Evolutionary conservation across 2,888 invertebrate genomes (phyloP).

Genomic region (Thelaira solivaga): DNA sequence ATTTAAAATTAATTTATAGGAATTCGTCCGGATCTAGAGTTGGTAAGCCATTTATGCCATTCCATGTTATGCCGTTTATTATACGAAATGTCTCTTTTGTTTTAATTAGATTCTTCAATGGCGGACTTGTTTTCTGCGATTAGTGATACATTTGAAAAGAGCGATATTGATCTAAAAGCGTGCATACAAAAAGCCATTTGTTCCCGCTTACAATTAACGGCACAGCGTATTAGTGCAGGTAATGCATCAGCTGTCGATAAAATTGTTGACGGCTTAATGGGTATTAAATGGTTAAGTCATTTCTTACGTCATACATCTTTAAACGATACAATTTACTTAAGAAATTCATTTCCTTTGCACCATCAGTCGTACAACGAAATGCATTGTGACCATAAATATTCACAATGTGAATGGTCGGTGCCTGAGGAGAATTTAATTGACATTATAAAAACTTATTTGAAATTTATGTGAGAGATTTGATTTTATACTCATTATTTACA

Average conservation of each 20-base stretch:
- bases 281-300: conserved; percentile 77
- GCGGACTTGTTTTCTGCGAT: conserved; percentile 76
- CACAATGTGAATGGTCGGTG: conserved; percentile 76
- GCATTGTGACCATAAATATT: conserved; percentile 77
- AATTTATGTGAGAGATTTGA: conserved; percentile 65
- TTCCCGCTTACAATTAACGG: conserved; percentile 76
- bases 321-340: conserved; percentile 78
- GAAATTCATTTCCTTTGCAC: conserved; percentile 69
- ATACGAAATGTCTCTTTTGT: not conserved
- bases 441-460: conserved; percentile 66
- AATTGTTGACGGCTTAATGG: conserved; percentile 78
- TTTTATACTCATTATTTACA: not conserved
- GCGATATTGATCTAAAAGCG: conserved; percentile 81
- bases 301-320: conserved; percentile 78
- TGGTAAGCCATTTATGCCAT: conserved; percentile 64
- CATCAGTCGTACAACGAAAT: conserved; percentile 19
- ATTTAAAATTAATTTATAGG: conserved; percentile 70
- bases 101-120: conserved; percentile 67
- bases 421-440: conserved; percentile 69
- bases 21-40: conserved; percentile 68
- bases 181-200: conserved; percentile 82
- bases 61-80: too few species aligned
- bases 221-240: conserved; percentile 57
- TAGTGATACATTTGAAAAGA: conserved; percentile 79
- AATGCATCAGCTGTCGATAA: conserved; percentile 78